Percentiles rank a stretch among this genome's conserved stretches.
Conservation (phyloP, 1,140 invertebrate species). For the Camponotus pennsylvanicus region DNA sequence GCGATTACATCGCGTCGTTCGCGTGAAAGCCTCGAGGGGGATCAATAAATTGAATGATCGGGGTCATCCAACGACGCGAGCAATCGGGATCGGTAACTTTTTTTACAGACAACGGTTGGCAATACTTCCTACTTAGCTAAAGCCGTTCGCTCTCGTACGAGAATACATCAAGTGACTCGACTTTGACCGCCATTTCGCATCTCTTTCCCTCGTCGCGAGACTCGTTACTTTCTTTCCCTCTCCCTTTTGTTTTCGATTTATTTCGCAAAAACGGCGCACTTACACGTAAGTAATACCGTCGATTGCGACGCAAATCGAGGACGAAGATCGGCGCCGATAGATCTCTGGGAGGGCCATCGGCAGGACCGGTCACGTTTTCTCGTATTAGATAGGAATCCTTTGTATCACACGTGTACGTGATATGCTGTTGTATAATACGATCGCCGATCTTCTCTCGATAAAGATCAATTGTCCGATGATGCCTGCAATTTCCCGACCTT, state of each 20-base stretch:
- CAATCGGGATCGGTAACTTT: conserved; percentile 37
- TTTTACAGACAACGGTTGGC: not conserved
- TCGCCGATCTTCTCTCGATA: not conserved
- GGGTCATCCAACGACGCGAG: not conserved
- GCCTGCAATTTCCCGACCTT: not conserved
- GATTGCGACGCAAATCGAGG: not conserved
- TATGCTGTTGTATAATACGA: not conserved
- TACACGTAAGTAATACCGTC: conserved; percentile 59
- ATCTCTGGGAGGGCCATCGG: conserved; percentile 4
- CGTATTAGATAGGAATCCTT: conserved; percentile 31
- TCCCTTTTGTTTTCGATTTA: conserved; percentile 68
- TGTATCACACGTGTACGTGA: not conserved
- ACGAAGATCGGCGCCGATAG: not conserved
- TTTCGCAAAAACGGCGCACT: conserved; percentile 69
- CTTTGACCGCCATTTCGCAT: conserved; percentile 72
- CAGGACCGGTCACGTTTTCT: conserved; percentile 48
- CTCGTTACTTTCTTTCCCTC: conserved; percentile 49
- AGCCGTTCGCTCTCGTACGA: not conserved
- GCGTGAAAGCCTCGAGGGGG: not conserved
- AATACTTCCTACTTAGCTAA: not conserved
- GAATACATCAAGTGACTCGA: conserved; percentile 59
- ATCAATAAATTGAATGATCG: conserved; percentile 50
- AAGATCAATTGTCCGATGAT: not conserved
- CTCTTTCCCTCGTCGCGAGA: not conserved
- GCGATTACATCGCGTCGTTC: not conserved